These are phyloP conservation scores for Lagocephalus sceleratus DNA, from an alignment of 2,797 vertebrate genomes.

Conservation along the genomic window DNA sequence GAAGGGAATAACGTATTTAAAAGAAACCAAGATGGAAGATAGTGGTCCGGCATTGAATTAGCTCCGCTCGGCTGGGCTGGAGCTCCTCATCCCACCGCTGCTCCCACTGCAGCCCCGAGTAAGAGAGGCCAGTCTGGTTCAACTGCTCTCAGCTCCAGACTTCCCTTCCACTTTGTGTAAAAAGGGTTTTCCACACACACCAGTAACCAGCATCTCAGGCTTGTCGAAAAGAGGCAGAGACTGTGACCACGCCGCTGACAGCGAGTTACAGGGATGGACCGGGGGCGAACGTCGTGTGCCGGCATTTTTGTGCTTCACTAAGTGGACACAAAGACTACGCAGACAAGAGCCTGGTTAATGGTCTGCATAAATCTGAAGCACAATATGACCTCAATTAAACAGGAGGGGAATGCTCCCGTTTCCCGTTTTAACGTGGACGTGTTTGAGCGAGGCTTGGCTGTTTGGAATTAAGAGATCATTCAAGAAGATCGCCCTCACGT, in stretches of 20 bases:
- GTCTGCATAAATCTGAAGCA: slow-evolving; percentile 38
- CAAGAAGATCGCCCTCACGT: no score
- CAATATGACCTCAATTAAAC: slow-evolving; percentile 20
- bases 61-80: slow-evolving; percentile 55
- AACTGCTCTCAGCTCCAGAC: slow-evolving; percentile 35
- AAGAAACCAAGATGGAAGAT: slow-evolving; percentile 44
- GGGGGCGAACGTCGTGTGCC: slow-evolving; percentile 22
- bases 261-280: slow-evolving; percentile 42
- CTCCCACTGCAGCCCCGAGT: no score
- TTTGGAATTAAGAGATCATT: no score
- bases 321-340: slow-evolving; percentile 26
- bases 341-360: slow-evolving; percentile 34
- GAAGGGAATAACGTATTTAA: slow-evolving; percentile 8
- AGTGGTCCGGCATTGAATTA: slow-evolving; percentile 56
- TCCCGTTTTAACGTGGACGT: background rate
- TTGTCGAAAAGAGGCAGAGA: slow-evolving; percentile 44
- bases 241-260: slow-evolving; percentile 23
- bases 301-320: slow-evolving; percentile 39
- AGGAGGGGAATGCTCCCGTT: slow-evolving; percentile 20
- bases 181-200: slow-evolving; percentile 44
- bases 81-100: slow-evolving; percentile 45
- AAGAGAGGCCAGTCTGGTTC: slow-evolving; percentile 26
- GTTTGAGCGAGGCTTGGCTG: no score
- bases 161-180: slow-evolving; percentile 48
- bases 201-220: slow-evolving; percentile 38